Evolutionary conservation across 2,797 vertebrate genomes (phyloP), one percentile per base, ranked within the genome.

Genomic region (Yasuhikotakia modesta): DNA sequence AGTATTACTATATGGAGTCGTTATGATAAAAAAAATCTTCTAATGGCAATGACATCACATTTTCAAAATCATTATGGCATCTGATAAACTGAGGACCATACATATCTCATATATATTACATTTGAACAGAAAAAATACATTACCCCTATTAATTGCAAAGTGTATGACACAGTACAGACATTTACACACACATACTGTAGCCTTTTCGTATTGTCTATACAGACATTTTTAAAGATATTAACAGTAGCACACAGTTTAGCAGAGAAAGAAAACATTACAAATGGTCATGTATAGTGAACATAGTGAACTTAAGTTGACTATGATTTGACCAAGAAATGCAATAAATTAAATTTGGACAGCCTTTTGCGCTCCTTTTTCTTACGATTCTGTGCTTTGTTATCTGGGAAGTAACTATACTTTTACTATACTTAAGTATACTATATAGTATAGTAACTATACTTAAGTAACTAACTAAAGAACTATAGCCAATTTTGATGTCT

Each of bases 31-130:
- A 81, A 93, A 91, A 92, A 92, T 91, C 30, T 79, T 79, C 87
- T 90, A 92, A 93, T 94, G 93, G 93, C 93, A 93, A 91, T 92
- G 88, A 90, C 64, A 76, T 89, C 81, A 88, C 90, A 88, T 87
- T 90, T 90, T 90, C 77, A 91, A 89, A 87, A 90, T 92, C 84
- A 91, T 82, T 94, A 94, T 94, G 94, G 94, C 94, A 94, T 93
- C 91, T 75, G 88, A 92, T 92, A 86, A 90, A 85, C 82, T n/a
- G 88, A 85, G 81, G 83, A 87, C 81, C 82, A 84, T 78, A 76
- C 81, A 71, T 83, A 87, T 85, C 50, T 78, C 70, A 55, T 77
- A 65, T 76, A 73, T 70, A 74, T 8, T 39, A n/a, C 61, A 60
- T 76, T 39, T 46, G 66, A 91, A 87, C 72, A 45, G 60, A 80